Conservation (phyloP, 1,140 invertebrate species). For the Hyposmocoma kahamanoa region DNA sequence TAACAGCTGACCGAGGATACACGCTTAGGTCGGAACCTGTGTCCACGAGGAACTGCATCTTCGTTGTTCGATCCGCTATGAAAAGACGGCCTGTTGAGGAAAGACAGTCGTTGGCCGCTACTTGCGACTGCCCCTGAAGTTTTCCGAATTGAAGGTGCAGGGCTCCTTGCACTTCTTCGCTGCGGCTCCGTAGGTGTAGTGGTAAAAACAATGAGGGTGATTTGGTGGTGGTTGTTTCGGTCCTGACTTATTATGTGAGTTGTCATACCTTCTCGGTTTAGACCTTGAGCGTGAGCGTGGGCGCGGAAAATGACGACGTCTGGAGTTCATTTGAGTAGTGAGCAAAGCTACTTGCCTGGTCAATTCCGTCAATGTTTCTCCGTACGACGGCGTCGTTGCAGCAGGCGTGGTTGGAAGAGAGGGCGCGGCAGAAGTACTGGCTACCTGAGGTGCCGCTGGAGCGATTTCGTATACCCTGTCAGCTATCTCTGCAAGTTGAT, state of each 20-base stretch:
- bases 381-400: not conserved
- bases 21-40: slow-evolving; percentile 34
- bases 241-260: not conserved
- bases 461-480: not conserved
- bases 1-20: slow-evolving; percentile 21
- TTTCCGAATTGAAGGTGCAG: slow-evolving; percentile 21
- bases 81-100: slow-evolving; percentile 22
- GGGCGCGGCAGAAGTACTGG: not conserved
- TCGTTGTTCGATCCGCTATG: slow-evolving; percentile 16
- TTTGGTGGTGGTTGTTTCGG: slow-evolving; percentile 11
- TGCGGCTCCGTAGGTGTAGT: slow-evolving; percentile 16
- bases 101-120: slow-evolving; percentile 24
- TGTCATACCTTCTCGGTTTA: not conserved
- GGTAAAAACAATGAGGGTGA: slow-evolving; percentile 25
- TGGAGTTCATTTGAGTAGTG: not conserved
- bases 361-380: not conserved
- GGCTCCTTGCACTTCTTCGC: slow-evolving; percentile 21
- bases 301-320: too few species aligned
- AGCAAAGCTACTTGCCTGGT: not conserved
- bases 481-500: not conserved
- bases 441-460: not conserved
- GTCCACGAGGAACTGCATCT: slow-evolving; percentile 28
- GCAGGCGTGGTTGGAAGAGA: too few species aligned
- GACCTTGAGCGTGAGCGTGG: not conserved
- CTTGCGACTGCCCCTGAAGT: slow-evolving; percentile 21